Evolutionary conservation across 1,140 invertebrate species (phyloP), one percentile per base, ranked within the genome.

Genomic region (Globodera rostochiensis): DNA sequence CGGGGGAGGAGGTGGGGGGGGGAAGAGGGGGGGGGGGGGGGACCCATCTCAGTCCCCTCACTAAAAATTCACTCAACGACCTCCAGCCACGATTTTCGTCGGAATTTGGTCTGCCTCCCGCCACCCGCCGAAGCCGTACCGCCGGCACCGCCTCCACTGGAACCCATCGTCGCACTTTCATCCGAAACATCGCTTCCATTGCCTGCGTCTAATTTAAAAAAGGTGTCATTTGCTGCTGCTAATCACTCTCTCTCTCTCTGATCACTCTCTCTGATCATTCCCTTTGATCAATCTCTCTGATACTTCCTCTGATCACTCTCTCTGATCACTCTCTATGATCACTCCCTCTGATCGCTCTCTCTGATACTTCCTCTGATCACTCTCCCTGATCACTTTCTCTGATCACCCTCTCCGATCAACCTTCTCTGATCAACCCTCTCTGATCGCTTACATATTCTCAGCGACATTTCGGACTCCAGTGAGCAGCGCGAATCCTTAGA

Each of bases 41-140:
- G 3, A 36, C 2, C 36, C 36, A 36, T 36, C 36, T 1, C 36
- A 36, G 36, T 36, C 36, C 36, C 36, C 36, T 36, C 36, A 36
- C 36, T 36, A 36, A 36, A 25, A 36, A 36, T 53, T 4, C 5
- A 3, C 49, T 49, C 15, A 13, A 64, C 47, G 9, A 78, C 80
- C 47, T 90, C 87, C 13, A 88, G 81, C 87, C 87, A 88, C n/a
- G 88, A 90, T 53, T 89, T 88, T 25, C 86, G 73, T 74, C 86
- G 66, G 25, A 36, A 15, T 76, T 75, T 69, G 25, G 47, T 49
- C 49, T 74, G 64, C 53, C 67, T 49, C 21, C 53, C 75, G 45
- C 53, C 80, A 53, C 74, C 60, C 6, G 25, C 47, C 53, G 74
- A 53, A 36, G 53, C 15, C n/a, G 79, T 9, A 1, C 81, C 77